A percentile compares a stretch with the other conserved stretches of the same genome.
Conservation (phyloP, 2,888 invertebrate genomes). For the Aleiodes testaceus region DNA sequence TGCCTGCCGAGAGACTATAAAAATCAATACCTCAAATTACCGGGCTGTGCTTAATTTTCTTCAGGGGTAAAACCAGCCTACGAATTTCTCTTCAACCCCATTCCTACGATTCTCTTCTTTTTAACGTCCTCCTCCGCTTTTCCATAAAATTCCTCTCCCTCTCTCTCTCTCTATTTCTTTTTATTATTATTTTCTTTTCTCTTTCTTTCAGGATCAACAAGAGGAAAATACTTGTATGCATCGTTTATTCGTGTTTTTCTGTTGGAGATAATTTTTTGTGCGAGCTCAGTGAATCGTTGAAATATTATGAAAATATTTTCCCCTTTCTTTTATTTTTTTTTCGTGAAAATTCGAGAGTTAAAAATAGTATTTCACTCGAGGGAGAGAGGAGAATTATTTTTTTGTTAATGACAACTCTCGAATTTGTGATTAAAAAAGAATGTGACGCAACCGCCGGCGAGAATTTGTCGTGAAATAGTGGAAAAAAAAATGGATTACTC, state of each 20-base stretch:
- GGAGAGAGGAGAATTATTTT: no score
- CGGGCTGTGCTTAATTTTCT: slow-evolving; percentile 73
- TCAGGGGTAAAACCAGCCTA: slow-evolving; percentile 61
- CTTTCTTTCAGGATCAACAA: slow-evolving; percentile 21
- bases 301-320: not conserved
- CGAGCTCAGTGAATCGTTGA: no score
- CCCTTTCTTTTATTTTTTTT: not conserved
- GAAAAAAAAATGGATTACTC: no score
- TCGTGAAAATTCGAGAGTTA: no score
- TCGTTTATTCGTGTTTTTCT: slow-evolving; percentile 12
- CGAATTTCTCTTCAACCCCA: slow-evolving; percentile 51
- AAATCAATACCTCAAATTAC: slow-evolving; percentile 74
- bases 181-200: slow-evolving; percentile 45
- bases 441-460: no score
- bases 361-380: no score
- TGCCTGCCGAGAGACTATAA: slow-evolving; percentile 72
- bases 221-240: slow-evolving; percentile 43
- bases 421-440: no score
- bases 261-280: slow-evolving; percentile 3
- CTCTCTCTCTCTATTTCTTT: slow-evolving; percentile 49
- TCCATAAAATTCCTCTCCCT: slow-evolving; percentile 51
- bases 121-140: slow-evolving; percentile 28
- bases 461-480: no score
- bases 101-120: slow-evolving; percentile 39
- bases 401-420: no score